These are phyloP conservation scores for Sphaerophoria taeniata DNA, from an alignment of 2,888 invertebrate genomes.

Conservation along the genomic window DNA sequence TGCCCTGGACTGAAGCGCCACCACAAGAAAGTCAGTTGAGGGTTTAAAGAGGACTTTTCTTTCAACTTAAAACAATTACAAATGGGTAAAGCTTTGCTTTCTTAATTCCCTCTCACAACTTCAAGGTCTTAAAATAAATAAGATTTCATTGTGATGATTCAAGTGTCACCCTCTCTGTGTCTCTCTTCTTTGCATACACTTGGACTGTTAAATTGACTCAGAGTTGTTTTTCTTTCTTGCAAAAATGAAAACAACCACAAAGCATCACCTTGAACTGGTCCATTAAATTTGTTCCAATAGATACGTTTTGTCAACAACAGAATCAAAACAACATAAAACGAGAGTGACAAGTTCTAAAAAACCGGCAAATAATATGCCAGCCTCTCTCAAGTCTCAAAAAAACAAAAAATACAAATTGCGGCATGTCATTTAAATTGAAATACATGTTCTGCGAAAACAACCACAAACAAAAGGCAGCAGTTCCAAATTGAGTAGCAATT, in stretches of 20 bases:
- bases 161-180: too few species aligned
- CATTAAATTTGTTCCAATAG: too few species aligned
- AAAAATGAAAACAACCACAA: neutral
- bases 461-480: neutral
- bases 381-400: neutral
- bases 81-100: too few species aligned
- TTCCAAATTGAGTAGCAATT: conserved; percentile 38
- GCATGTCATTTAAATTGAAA: conserved; percentile 21
- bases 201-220: neutral
- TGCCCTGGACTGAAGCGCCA: too few species aligned
- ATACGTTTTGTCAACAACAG: neutral
- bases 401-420: neutral
- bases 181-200: too few species aligned
- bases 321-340: conserved; percentile 16
- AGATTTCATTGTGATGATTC: too few species aligned
- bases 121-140: too few species aligned
- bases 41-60: too few species aligned
- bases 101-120: too few species aligned
- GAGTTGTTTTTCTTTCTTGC: neutral
- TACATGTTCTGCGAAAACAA: conserved; percentile 6
- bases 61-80: too few species aligned
- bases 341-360: conserved; percentile 16
- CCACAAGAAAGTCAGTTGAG: too few species aligned
- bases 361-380: conserved; percentile 3
- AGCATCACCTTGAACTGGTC: conserved; percentile 52